Conservation (phyloP, 2,888 invertebrate genomes). For the Trachelus troglodyta region DNA sequence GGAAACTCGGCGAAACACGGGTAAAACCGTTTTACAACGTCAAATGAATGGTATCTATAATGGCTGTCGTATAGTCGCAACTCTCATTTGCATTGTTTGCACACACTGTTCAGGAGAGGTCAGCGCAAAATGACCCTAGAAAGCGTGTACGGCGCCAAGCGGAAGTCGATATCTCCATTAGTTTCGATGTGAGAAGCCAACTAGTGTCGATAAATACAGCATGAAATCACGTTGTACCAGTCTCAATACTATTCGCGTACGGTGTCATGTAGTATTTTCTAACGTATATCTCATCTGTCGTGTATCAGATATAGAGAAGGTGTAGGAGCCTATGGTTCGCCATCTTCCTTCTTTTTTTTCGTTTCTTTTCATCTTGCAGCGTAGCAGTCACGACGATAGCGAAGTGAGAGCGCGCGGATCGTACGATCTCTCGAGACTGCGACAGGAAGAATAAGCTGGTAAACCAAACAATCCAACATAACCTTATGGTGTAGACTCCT, state of each 20-base stretch:
- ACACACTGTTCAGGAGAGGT: neutral
- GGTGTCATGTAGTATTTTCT: neutral
- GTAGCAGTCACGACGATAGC: neutral
- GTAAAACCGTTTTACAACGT: neutral
- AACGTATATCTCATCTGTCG: neutral
- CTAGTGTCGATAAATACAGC: neutral
- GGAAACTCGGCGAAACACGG: neutral
- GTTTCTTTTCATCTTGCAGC: neutral
- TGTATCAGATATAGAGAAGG: neutral
- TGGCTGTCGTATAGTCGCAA: neutral
- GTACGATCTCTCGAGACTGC: neutral
- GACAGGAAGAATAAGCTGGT: neutral
- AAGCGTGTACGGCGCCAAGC: neutral
- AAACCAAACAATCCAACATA: neutral
- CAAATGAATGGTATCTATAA: neutral
- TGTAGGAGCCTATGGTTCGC: neutral
- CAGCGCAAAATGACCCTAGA: neutral
- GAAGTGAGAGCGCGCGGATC: neutral
- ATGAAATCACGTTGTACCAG: neutral
- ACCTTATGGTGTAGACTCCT: neutral
- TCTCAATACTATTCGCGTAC: neutral
- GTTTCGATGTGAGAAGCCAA: neutral
- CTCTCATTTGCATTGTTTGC: neutral
- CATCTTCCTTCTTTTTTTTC: neutral
- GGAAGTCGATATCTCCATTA: neutral